A percentile compares a stretch with the other conserved stretches of the same genome.
These are phyloP conservation scores for Parnassius glacialis DNA, from an alignment of 2,888 invertebrate species.

Conservation along the genomic window DNA sequence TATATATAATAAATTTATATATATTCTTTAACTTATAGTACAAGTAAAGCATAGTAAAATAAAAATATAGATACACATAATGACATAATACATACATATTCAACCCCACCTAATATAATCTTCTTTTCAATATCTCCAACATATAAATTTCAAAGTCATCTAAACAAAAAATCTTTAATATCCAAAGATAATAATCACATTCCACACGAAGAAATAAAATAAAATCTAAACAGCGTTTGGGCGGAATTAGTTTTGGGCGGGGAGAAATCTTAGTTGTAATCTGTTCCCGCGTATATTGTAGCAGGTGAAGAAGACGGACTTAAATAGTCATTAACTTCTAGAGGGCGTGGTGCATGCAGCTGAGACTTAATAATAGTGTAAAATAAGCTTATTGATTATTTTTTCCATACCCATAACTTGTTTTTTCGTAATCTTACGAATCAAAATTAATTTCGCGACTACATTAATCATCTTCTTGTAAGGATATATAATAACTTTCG, in stretches of 20 bases:
- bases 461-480: slow-evolving; percentile 27
- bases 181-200: slow-evolving; percentile 17
- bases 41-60: too few relatives aligned
- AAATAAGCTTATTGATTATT: slow-evolving; percentile 27
- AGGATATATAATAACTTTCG: slow-evolving; percentile 7
- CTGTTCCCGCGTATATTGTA: slow-evolving; percentile 11
- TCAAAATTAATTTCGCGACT: slow-evolving; percentile 20
- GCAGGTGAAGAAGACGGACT: slow-evolving; percentile 27
- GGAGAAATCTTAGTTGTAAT: slow-evolving; percentile 19
- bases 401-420: slow-evolving; percentile 14
- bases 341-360: slow-evolving; percentile 31
- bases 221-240: slow-evolving; percentile 7
- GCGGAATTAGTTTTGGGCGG: slow-evolving; percentile 24
- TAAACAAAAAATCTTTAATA: slow-evolving; percentile 20
- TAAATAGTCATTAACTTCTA: slow-evolving; percentile 30
- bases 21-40: too few relatives aligned
- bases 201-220: slow-evolving; percentile 14
- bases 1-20: too few relatives aligned
- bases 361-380: slow-evolving; percentile 28
- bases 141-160: slow-evolving; percentile 9
- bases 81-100: too few relatives aligned
- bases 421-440: slow-evolving; percentile 17
- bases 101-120: neutral
- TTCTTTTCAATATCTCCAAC: neutral
- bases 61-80: too few relatives aligned